Evolutionary conservation across 2,888 invertebrate species (phyloP), one percentile per base, ranked within the genome.

Genomic region (Siphlonurus alternatus): DNA sequence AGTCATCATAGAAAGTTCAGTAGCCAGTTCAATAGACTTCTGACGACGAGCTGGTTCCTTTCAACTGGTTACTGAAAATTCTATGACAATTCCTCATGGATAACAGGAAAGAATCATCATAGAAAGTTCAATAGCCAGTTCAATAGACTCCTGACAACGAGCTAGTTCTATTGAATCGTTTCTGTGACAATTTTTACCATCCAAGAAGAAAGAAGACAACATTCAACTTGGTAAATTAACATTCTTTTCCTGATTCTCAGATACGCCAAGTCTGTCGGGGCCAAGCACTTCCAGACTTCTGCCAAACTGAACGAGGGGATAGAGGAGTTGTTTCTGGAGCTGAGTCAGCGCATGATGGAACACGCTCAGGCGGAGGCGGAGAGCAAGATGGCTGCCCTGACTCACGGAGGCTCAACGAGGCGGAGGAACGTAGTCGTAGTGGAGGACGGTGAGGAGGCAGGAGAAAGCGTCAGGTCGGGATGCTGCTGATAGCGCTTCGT

Each of bases 241-340:
- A n/a, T n/a, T n/a, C n/a, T n/a, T n/a, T n/a, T n/a, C n/a, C n/a
- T n/a, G n/a, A n/a, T n/a, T n/a, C n/a, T n/a, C 75, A 93, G 92
- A 66, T 96, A 96, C 77, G 88, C 96, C 2, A 82, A 82, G 68
- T 88, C 89, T 74, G 95, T 96, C 3, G 94, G 93, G 64, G 96
- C 97, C 1, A 84, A 85, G 71, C 95, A 96, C 76, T 92, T 87
- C 75, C 88, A 91, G 74, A 93, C 95, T 38, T 96, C 96, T 25
- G 97, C 97, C 0, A 97, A 97, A 77, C 76, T 86, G 66, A 94
- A 94, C 74, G 84, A 87, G 74, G 94, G 94, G 25, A 88, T 96
- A 2, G 92, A 94, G 73, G 93, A 96, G 66, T 80, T 96, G 73
- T 96, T 96, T 74, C 75, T 93, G 61, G 86, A 89, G 68, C 77